A percentile compares a stretch with the other conserved stretches of the same genome.
Evolutionary conservation across 2,113 vertebrate genomes (phyloP).

Genomic region (Empidonax traillii): DNA sequence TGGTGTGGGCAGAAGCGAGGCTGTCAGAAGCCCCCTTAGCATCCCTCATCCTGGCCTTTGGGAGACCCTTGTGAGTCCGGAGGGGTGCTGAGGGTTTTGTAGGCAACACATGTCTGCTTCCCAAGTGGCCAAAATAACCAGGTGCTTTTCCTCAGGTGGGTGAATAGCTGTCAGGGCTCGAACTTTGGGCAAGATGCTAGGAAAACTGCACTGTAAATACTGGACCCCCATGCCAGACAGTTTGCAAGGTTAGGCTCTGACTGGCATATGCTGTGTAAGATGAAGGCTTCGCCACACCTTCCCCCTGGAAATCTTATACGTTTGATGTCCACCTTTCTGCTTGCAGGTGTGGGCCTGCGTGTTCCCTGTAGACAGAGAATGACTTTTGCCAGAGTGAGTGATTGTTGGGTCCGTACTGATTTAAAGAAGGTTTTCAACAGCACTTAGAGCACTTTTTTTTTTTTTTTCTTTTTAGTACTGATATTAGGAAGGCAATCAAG

Average conservation of each 20-base stretch:
- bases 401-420: neutral
- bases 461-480: neutral
- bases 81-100: accelerated
- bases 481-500: neutral
- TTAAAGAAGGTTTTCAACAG: neutral
- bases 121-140: neutral
- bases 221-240: accelerated
- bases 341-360: neutral
- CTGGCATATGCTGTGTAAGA: accelerated
- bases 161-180: neutral
- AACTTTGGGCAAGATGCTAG: neutral
- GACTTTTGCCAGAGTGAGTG: neutral
- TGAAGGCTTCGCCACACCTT: neutral
- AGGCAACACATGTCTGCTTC: accelerated
- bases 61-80: neutral
- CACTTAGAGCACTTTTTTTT: neutral
- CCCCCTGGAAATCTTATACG: neutral
- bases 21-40: neutral
- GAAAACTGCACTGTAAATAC: neutral
- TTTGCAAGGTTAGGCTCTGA: neutral
- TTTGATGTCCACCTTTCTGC: neutral
- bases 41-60: neutral
- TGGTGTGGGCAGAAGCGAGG: neutral
- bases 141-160: neutral
- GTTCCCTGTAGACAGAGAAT: neutral